These are phyloP conservation scores for Benthochromis sp. DNA, from an alignment of 2,113 vertebrate genomes.

Conservation along the genomic window DNA sequence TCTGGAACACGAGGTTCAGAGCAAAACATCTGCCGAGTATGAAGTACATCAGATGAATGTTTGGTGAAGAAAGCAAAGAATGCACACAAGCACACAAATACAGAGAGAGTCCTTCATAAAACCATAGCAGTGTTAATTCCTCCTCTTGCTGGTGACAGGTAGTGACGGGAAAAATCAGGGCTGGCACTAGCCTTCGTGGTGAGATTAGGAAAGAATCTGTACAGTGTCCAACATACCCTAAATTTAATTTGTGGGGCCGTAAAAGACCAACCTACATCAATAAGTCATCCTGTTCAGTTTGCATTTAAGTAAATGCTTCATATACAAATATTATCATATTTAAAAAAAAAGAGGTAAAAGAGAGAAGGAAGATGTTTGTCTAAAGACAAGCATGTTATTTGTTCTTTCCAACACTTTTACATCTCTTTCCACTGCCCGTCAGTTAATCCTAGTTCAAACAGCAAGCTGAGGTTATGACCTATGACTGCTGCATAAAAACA, in stretches of 20 bases:
- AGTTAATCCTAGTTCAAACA: slow-evolving; percentile 50
- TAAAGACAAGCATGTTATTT: background rate
- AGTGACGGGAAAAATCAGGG: background rate
- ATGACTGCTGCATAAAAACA: slow-evolving; percentile 11
- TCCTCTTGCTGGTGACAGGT: background rate
- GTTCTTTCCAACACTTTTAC: background rate
- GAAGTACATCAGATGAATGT: background rate
- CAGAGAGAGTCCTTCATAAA: background rate
- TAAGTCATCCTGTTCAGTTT: background rate
- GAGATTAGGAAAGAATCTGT: background rate
- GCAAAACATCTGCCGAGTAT: background rate
- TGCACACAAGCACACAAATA: background rate
- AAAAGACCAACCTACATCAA: background rate
- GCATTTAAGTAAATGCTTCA: background rate
- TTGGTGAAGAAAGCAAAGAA: background rate
- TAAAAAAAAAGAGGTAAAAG: background rate
- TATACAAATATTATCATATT: background rate
- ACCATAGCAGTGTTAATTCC: background rate
- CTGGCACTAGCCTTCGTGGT: background rate
- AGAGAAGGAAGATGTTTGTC: background rate
- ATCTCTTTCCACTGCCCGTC: slow-evolving; percentile 3
- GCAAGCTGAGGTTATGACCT: slow-evolving; percentile 45
- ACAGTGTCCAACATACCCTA: background rate
- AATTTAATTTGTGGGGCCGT: background rate
- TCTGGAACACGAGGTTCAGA: background rate